phyloP scores from a whole-genome alignment of 2,797 vertebrate genomes.

The Urosaurus nigricauda region DNA sequence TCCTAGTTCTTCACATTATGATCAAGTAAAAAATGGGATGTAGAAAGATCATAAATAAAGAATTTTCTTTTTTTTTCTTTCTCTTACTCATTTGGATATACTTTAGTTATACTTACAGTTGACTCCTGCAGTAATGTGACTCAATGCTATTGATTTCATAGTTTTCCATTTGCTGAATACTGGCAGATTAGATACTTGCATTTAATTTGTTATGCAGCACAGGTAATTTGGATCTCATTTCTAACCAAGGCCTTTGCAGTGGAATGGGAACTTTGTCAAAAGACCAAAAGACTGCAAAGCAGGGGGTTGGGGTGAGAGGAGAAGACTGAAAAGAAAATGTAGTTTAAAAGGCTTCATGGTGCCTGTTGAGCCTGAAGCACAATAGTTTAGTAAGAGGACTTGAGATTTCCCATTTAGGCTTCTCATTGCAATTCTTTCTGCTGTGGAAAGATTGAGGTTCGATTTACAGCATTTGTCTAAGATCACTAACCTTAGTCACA shows the following conservation, averaged over 20 bases:
- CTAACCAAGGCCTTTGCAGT: constrained; percentile 31
- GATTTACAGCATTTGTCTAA: constrained; percentile 49
- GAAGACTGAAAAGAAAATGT: constrained; percentile 63
- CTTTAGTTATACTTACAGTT: not conserved
- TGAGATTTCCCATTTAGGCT: constrained; percentile 34
- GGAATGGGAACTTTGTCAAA: constrained; percentile 56
- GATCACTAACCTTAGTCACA: constrained; percentile 39
- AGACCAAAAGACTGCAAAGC: constrained; percentile 44
- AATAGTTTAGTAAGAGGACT: constrained; percentile 56
- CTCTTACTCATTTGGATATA: not conserved
- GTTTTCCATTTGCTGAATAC: constrained; percentile 67
- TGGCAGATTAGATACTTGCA: constrained; percentile 54
- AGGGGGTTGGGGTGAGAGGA: constrained; percentile 49
- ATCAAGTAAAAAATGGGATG: no score
- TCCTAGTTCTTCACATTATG: not conserved
- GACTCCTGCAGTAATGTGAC: no score
- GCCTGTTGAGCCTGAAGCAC: constrained; percentile 51
- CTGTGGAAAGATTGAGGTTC: constrained; percentile 51
- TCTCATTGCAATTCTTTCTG: constrained; percentile 52
- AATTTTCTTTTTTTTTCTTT: not conserved
- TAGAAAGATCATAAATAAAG: not conserved
- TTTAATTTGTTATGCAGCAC: constrained; percentile 53
- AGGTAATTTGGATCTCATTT: constrained; percentile 52
- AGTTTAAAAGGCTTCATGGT: constrained; percentile 60
- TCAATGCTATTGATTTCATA: constrained; percentile 16